phyloP scores from a whole-genome alignment of 1,140 invertebrate genomes.

The Battus philenor region DNA sequence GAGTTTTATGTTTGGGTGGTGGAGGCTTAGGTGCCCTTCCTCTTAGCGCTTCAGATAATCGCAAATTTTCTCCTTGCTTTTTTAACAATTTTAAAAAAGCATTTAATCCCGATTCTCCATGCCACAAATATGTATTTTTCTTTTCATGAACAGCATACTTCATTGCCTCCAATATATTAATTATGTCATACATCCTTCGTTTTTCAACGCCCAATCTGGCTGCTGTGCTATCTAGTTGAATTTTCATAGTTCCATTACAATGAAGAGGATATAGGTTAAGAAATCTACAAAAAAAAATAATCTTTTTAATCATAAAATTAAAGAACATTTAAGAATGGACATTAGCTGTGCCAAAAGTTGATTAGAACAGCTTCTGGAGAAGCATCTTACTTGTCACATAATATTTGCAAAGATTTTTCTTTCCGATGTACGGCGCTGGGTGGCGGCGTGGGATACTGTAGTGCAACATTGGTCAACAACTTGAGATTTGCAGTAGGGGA shows the following conservation, averaged over 20 bases:
- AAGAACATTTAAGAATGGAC: not conserved
- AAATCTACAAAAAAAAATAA: conserved; percentile 61
- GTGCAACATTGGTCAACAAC: conserved; percentile 76
- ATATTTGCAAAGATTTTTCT: conserved; percentile 77
- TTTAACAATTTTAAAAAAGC: conserved; percentile 68
- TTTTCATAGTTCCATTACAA: conserved; percentile 64
- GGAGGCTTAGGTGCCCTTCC: conserved; percentile 63
- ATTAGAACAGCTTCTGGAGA: too few relatives aligned
- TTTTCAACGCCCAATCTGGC: conserved; percentile 78
- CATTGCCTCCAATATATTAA: conserved; percentile 85
- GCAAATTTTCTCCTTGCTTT: conserved; percentile 63
- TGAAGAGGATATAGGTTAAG: conserved; percentile 76
- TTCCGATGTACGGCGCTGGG: conserved; percentile 71
- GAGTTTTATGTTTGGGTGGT: conserved; percentile 77
- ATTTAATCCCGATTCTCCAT: conserved; percentile 72
- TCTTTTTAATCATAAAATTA: conserved; percentile 3
- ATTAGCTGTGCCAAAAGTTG: too few relatives aligned
- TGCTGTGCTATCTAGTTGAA: conserved; percentile 77
- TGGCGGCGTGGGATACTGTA: conserved; percentile 71
- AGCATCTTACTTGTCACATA: conserved; percentile 77
- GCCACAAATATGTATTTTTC: conserved; percentile 80
- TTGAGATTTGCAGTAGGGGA: conserved; percentile 78
- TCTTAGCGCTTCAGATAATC: conserved; percentile 59
- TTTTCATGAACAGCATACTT: conserved; percentile 80
- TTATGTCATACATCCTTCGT: conserved; percentile 85